A percentile compares a stretch with the other conserved stretches of the same genome.
Conservation (phyloP, 2,888 invertebrate species). For the Habrosyne pyritoides region DNA sequence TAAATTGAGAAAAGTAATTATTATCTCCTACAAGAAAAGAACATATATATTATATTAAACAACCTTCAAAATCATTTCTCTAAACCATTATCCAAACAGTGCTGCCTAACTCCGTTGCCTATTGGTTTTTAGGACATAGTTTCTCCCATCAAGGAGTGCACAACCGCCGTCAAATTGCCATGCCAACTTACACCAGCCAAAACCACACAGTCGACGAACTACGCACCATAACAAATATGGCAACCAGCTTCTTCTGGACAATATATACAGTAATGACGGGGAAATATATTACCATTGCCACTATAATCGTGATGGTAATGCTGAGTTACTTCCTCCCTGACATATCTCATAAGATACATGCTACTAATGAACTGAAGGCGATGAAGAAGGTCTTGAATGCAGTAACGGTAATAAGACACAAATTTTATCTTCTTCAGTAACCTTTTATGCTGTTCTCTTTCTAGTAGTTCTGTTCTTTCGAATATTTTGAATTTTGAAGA, state of each 20-base stretch:
- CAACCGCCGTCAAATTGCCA: background rate
- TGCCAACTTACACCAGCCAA: background rate
- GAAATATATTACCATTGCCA: conserved; percentile 46
- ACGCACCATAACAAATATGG: conserved; percentile 16
- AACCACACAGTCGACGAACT: background rate
- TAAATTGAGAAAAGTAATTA: too few species aligned
- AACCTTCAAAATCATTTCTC: too few species aligned
- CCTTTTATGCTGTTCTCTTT: background rate
- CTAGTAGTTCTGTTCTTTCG: too few species aligned
- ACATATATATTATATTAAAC: too few species aligned
- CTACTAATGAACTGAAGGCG: conserved; percentile 50
- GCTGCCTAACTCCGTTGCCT: background rate
- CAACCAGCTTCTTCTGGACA: conserved; percentile 31
- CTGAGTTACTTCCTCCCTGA: conserved; percentile 59
- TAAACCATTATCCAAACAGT: too few species aligned
- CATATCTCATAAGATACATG: conserved; percentile 53
- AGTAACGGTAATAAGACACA: conserved; percentile 53
- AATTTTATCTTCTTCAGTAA: too few species aligned
- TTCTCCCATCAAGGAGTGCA: background rate
- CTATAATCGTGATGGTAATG: conserved; percentile 49
- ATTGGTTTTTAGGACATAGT: background rate
- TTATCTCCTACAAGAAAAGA: too few species aligned
- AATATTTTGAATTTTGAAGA: too few species aligned
- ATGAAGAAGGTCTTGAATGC: conserved; percentile 55
- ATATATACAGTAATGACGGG: conserved; percentile 35